Evolutionary conservation across 1,140 invertebrate species (phyloP).

Genomic region (Zaprionus taronus): DNA sequence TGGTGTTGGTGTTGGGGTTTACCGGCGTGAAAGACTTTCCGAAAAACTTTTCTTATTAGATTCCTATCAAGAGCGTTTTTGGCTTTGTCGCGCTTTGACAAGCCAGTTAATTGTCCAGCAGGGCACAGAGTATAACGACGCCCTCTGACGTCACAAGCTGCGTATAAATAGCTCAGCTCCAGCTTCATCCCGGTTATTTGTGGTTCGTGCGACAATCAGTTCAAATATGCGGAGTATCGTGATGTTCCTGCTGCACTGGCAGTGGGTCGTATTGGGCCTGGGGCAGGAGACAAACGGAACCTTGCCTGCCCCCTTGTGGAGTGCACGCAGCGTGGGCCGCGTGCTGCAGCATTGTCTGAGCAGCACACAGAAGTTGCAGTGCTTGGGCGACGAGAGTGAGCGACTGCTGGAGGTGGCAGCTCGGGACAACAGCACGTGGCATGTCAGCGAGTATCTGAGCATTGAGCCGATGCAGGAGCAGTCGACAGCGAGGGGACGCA

Average conservation of each 20-base stretch:
- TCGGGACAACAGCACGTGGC: conserved; percentile 86
- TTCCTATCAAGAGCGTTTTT: conserved; percentile 62
- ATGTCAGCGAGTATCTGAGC: conserved; percentile 86
- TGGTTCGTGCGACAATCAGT: conserved; percentile 36
- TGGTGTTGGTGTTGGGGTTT: neutral
- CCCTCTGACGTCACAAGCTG: conserved; percentile 31
- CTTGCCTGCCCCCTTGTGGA: conserved; percentile 31
- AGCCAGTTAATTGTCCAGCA: conserved; percentile 64
- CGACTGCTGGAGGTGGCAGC: conserved; percentile 86
- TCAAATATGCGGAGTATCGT: conserved; percentile 52
- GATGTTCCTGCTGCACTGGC: conserved; percentile 36
- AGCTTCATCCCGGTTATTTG: conserved; percentile 53
- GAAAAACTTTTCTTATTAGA: conserved; percentile 68
- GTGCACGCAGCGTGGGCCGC: conserved; percentile 49
- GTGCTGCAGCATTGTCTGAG: conserved; percentile 82
- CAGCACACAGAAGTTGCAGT: conserved; percentile 84
- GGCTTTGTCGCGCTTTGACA: conserved; percentile 72
- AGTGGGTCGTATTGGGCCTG: conserved; percentile 39
- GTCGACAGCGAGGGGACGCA: conserved; percentile 41
- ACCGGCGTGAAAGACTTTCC: conserved; percentile 44
- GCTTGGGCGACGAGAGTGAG: conserved; percentile 86
- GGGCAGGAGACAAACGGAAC: conserved; percentile 23
- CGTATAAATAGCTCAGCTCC: conserved; percentile 31
- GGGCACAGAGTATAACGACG: neutral
- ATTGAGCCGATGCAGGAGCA: conserved; percentile 83